Base-by-base conservation (phyloP, 2,113 vertebrate species). In the Spea multiplicata region DNA sequence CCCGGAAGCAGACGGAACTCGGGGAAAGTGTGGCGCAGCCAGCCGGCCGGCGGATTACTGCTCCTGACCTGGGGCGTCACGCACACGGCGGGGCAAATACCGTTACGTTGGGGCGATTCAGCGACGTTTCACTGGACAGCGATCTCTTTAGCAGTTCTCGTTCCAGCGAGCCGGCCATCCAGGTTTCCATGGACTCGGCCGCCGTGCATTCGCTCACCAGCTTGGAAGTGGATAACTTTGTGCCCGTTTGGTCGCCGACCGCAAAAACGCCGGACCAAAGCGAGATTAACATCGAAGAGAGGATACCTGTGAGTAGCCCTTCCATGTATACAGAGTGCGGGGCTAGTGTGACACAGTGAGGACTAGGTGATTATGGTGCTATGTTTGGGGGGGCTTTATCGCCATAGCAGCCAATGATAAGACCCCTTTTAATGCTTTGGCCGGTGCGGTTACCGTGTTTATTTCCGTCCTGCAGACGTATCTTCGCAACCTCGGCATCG, bases 281-380 rank as follows among this genome's bases (percentile, higher is more conserved):
- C 47, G 93, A 94, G 72, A 52, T 95, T 8, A 90, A 95, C 79
- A 95, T 95, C 53, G 95, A 97, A 14, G 92, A 95, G 47, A 89
- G 95, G 72, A 97, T 95, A 71, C 95, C 94, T n/a, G 96, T 96
- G 89, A 88, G 84, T 86, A n/a, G 0, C 44, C 1, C 2, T 16
- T 44, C 16, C 8, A 46, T 72, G 4, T 72, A 70, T 30, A 30
- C 30, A 30, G 30, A 30, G 30, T 30, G 30, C 30, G 30, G 30
- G 30, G 30, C 1, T 30, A 30, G 30, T 30, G 30, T 30, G 30
- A 30, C 30, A 30, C 30, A 30, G 30, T 30, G 30, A 30, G 30
- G 30, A 30, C 30, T 30, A 30, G 30, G 30, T 30, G 30, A 30
- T 30, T 30, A 30, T 30, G 30, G 30, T 30, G 30, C 30, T 1